Evolutionary conservation across 2,113 vertebrate species (phyloP).

Genomic region (Urocolius indicus): DNA sequence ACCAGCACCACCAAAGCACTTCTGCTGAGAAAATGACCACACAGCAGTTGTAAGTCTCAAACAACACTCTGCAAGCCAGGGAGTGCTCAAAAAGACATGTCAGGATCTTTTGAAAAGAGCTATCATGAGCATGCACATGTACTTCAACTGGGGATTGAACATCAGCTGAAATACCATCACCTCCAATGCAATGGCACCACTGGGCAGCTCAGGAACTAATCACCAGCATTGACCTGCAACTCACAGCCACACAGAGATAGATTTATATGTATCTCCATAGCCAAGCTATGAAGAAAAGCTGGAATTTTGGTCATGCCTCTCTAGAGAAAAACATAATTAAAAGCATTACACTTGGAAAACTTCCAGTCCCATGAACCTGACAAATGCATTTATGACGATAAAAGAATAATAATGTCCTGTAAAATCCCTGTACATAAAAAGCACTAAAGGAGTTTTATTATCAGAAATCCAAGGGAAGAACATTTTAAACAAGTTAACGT

Average conservation of each 20-base stretch:
- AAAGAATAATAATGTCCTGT: slow-evolving; percentile 41
- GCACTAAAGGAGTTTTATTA: slow-evolving; percentile 23
- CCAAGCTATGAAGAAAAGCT: neutral
- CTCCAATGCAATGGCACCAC: neutral
- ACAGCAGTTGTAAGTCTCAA: neutral
- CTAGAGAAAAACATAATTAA: slow-evolving; percentile 35
- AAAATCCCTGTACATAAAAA: slow-evolving; percentile 39
- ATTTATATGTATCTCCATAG: neutral
- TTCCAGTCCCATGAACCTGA: slow-evolving; percentile 34
- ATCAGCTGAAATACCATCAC: neutral
- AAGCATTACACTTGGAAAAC: slow-evolving; percentile 15
- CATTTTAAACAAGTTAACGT: neutral
- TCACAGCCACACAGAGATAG: neutral
- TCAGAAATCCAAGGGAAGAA: neutral
- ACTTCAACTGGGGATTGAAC: neutral
- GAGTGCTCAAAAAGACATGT: neutral
- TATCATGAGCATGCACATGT: neutral
- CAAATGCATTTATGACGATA: slow-evolving; percentile 31
- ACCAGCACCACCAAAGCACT: neutral
- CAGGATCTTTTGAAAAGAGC: neutral
- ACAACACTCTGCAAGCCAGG: neutral
- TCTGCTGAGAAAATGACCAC: neutral
- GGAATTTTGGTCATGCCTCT: neutral
- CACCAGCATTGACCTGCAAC: neutral
- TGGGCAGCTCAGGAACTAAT: neutral